These are phyloP conservation scores for Limnephilus rhombicus DNA, from an alignment of 2,888 invertebrate species.

Conservation along the genomic window DNA sequence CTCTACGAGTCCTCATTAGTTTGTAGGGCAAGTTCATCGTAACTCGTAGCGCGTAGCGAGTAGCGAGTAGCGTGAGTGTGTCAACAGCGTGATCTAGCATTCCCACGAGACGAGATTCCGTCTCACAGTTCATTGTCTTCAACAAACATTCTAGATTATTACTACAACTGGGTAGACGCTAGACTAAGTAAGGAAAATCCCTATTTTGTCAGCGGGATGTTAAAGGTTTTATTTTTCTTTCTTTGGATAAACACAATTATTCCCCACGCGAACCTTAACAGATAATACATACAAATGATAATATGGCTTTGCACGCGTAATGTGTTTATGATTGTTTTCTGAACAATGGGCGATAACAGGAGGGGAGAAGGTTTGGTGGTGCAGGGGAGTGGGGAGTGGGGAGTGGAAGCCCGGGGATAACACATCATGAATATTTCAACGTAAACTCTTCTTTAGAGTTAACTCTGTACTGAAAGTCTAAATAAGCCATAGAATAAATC, in stretches of 20 bases:
- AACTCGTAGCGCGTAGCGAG: background rate
- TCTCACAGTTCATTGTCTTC: background rate
- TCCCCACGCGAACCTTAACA: background rate
- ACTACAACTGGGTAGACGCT: background rate
- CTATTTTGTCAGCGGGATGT: background rate
- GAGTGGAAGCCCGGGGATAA: background rate
- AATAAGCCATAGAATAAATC: slow-evolving; percentile 8
- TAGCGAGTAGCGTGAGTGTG: background rate
- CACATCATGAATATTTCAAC: background rate
- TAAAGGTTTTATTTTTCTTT: background rate
- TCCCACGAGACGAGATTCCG: background rate
- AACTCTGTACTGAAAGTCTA: background rate
- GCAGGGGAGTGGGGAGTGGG: background rate
- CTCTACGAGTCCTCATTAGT: background rate
- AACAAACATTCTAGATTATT: background rate
- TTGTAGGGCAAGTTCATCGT: background rate
- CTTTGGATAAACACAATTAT: background rate
- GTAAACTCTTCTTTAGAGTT: background rate
- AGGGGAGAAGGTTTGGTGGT: background rate
- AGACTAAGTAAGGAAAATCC: background rate
- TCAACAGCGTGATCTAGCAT: background rate
- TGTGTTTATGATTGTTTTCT: background rate
- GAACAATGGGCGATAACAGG: background rate
- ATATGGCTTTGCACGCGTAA: background rate
- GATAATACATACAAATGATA: background rate